Evolutionary conservation across 2,888 invertebrate species (phyloP).

Genomic region (Neelides folsomi): DNA sequence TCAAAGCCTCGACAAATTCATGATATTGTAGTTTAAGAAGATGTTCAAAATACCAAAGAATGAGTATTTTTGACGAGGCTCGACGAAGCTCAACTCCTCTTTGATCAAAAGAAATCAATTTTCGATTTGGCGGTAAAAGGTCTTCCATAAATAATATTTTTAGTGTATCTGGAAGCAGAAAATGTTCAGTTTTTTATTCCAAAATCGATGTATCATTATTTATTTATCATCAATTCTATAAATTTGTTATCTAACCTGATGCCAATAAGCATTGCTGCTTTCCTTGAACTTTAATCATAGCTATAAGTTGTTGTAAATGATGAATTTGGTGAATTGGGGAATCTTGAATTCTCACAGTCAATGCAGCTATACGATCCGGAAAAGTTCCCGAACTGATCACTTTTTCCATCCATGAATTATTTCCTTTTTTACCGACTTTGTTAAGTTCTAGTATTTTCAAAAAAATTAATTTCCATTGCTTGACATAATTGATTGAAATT

Average conservation of each 20-base stretch:
- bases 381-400: slow-evolving; percentile 67
- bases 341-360: slow-evolving; percentile 65
- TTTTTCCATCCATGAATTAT: slow-evolving; percentile 63
- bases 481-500: too few relatives aligned
- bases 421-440: slow-evolving; percentile 47
- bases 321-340: slow-evolving; percentile 65
- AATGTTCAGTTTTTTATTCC: neutral
- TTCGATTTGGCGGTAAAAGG: slow-evolving; percentile 51
- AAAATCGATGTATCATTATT: too few relatives aligned
- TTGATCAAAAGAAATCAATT: slow-evolving; percentile 53
- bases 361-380: slow-evolving; percentile 73
- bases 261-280: slow-evolving; percentile 33
- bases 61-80: slow-evolving; percentile 50
- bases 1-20: slow-evolving; percentile 56
- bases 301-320: slow-evolving; percentile 55
- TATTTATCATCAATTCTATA: too few relatives aligned
- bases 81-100: slow-evolving; percentile 47
- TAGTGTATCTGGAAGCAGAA: slow-evolving; percentile 50
- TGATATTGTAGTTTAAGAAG: slow-evolving; percentile 64
- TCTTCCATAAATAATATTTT: slow-evolving; percentile 63
- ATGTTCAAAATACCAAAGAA: slow-evolving; percentile 79
- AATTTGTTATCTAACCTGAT: slow-evolving; percentile 33
- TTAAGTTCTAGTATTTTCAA: slow-evolving; percentile 41
- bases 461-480: slow-evolving; percentile 1
- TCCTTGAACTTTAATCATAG: slow-evolving; percentile 53